Conservation (phyloP, 2,888 invertebrate genomes). For the Drosophila nigritarsus region DNA sequence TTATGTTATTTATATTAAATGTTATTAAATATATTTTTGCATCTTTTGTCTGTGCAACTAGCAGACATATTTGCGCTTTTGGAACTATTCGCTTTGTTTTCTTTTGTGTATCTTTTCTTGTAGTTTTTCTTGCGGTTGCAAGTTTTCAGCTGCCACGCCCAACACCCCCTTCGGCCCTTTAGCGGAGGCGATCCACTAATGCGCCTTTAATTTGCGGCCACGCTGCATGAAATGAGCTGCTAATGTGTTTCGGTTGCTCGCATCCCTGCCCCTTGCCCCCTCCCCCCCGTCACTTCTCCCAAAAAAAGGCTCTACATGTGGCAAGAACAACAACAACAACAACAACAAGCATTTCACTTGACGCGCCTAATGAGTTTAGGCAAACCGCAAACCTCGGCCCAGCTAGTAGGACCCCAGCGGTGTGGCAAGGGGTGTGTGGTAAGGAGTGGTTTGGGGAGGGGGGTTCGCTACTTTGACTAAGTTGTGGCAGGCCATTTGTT, state of each 20-base stretch:
- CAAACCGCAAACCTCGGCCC: conserved; percentile 31
- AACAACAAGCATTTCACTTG: conserved; percentile 72
- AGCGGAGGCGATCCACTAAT: conserved; percentile 47
- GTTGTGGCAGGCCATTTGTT: conserved; percentile 43
- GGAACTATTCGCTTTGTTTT: conserved; percentile 3
- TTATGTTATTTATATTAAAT: background rate
- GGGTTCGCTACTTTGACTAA: conserved; percentile 59
- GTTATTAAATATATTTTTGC: background rate
- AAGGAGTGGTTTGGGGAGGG: background rate
- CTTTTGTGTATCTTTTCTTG: conserved; percentile 31
- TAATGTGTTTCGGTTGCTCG: conserved; percentile 68
- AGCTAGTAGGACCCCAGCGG: conserved; percentile 6
- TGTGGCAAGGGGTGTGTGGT: background rate
- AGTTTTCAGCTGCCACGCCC: conserved; percentile 32
- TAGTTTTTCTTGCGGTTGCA: conserved; percentile 46
- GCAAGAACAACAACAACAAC: conserved; percentile 49
- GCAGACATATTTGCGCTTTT: conserved; percentile 19
- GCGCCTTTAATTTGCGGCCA: conserved; percentile 78
- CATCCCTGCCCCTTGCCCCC: conserved; percentile 8
- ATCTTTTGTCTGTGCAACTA: background rate
- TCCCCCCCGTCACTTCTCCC: too few species aligned
- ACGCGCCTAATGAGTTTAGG: conserved; percentile 75
- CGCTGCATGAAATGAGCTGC: conserved; percentile 75
- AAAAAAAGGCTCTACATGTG: conserved; percentile 54
- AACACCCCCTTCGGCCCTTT: background rate